These are phyloP conservation scores for Apis dorsata DNA, from an alignment of 1,140 invertebrate species.

Conservation along the genomic window DNA sequence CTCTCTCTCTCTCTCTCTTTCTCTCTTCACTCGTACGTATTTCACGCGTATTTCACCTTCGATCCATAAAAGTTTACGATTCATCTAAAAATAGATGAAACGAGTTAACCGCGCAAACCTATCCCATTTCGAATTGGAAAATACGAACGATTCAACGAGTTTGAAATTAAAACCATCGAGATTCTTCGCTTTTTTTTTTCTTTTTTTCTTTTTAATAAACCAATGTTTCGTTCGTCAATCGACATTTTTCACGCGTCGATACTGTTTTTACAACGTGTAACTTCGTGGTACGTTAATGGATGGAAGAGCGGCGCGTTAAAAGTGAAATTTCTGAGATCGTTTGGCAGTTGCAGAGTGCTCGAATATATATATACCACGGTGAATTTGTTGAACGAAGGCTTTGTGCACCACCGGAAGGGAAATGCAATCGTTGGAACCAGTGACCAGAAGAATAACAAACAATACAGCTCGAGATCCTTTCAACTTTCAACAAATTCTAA, in stretches of 20 bases:
- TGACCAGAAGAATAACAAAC: neutral
- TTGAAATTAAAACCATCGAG: neutral
- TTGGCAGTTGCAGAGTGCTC: neutral
- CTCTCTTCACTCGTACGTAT: neutral
- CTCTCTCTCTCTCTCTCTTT: neutral
- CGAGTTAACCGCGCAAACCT: constrained; percentile 1
- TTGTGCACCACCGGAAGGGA: neutral
- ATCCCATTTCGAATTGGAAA: neutral
- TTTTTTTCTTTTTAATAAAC: neutral
- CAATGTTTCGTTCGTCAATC: neutral
- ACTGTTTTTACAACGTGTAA: neutral
- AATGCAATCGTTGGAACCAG: too few species aligned
- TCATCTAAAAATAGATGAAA: constrained; percentile 15
- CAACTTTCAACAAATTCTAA: neutral
- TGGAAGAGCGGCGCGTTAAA: neutral
- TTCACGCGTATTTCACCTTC: constrained; percentile 3
- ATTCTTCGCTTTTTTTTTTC: neutral
- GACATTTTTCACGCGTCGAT: neutral
- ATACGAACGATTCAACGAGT: neutral
- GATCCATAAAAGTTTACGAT: constrained; percentile 32
- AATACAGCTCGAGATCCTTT: neutral
- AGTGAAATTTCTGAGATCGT: constrained; percentile 22
- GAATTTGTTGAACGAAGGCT: constrained; percentile 15
- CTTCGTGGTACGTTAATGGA: constrained; percentile 23
- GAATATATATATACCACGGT: neutral